A percentile compares a stretch with the other conserved stretches of the same genome.
phyloP scores from a whole-genome alignment of 2,888 invertebrate species.

The Tipula vernalis region DNA sequence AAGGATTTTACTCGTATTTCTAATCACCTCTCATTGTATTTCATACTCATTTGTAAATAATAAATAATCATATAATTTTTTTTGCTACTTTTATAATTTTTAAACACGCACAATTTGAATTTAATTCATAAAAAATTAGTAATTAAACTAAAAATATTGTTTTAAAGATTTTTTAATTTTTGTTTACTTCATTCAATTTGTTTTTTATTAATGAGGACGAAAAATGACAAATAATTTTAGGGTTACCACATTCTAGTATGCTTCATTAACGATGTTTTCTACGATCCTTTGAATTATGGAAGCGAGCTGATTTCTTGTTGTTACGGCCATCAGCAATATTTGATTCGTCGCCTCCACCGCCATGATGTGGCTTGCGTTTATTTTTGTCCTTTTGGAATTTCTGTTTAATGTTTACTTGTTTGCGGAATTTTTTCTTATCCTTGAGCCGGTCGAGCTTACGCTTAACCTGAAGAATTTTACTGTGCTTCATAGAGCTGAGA shows the following conservation, averaged over 20 bases:
- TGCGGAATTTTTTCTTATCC: conserved; percentile 53
- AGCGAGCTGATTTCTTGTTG: not conserved
- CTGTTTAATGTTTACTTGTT: conserved; percentile 28
- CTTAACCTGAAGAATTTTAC: conserved; percentile 64
- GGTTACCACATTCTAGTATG: not conserved
- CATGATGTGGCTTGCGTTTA: conserved; percentile 21
- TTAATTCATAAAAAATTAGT: not conserved
- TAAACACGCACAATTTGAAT: not conserved
- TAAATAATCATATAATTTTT: not conserved
- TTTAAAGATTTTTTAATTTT: not conserved
- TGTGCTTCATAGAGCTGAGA: conserved; percentile 58
- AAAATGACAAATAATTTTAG: not conserved
- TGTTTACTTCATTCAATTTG: not conserved
- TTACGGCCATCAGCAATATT: not conserved
- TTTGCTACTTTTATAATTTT: not conserved
- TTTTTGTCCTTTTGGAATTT: conserved; percentile 29
- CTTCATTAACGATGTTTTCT: not conserved
- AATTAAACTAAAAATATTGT: not conserved
- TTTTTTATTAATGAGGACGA: not conserved
- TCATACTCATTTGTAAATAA: not conserved
- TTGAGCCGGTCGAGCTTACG: conserved; percentile 54
- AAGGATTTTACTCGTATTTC: not conserved
- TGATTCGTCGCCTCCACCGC: not conserved
- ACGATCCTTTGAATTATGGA: not conserved
- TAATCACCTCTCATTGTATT: not conserved